Conservation (phyloP, 2,113 vertebrate genomes). For the Barbus barbus region DNA sequence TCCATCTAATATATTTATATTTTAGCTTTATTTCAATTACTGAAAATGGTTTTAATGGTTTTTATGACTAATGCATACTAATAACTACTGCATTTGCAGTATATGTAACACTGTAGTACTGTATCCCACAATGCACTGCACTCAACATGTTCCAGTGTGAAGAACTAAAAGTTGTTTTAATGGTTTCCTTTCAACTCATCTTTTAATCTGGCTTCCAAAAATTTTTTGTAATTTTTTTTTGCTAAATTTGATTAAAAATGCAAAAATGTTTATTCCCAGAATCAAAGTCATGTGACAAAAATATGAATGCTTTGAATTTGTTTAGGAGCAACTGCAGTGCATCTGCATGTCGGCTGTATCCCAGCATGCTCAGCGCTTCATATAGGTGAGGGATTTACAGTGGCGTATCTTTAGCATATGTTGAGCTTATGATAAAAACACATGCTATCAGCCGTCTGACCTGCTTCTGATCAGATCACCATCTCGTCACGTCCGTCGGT, state of each 20-base stretch:
- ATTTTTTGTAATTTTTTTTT: background rate
- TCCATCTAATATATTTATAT: background rate
- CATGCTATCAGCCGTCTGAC: background rate
- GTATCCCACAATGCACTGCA: background rate
- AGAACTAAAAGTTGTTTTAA: background rate
- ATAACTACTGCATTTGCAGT: background rate
- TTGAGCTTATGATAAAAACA: background rate
- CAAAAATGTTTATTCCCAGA: background rate
- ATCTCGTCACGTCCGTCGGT: conserved; percentile 36
- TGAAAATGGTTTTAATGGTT: background rate
- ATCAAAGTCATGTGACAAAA: background rate
- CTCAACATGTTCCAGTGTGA: background rate
- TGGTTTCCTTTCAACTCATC: background rate
- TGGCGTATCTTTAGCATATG: conserved; percentile 17
- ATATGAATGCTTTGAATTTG: background rate
- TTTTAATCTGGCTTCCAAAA: background rate
- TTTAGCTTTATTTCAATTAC: background rate
- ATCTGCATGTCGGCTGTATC: background rate
- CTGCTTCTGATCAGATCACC: conserved; percentile 2
- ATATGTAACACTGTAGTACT: background rate
- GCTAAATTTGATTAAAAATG: background rate
- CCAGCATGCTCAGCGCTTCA: background rate
- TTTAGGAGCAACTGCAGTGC: background rate
- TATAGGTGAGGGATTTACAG: conserved; percentile 3
- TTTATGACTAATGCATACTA: background rate